Base-by-base conservation (phyloP, 1,140 invertebrate species). In the Diachasma alloeum region DNA sequence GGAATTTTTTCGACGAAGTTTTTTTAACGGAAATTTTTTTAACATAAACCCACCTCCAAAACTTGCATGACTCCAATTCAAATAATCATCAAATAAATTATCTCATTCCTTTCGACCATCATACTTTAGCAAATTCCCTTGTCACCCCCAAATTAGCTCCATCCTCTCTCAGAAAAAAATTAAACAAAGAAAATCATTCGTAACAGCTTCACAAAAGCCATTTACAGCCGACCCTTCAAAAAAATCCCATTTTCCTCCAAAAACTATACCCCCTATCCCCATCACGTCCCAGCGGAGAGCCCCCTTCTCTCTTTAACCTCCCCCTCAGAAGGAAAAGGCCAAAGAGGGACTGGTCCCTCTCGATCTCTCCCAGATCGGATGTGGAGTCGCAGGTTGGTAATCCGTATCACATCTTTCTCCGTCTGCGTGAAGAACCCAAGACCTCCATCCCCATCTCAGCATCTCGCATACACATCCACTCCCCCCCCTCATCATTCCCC, bases 381-480 rank as follows among this genome's bases (percentile, higher is more conserved):
- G 59, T 24, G 24, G 59, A 63, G 59, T 63, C 59, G 48, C 26
- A 22, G 42, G 71, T 69, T 78, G 73, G 73, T 80, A 80, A 80
- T 80, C 79, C 79, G 79, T 75, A 80, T 77, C 79, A 73, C 73
- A 75, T 78, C 79, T 75, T 77, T 80, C 79, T 78, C 73, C 70
- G 69, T 79, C 72, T 74, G 63, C 37, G 5, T n/a, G 31, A 59
- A 68, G 67, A 67, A 69, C 68, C 46, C 83, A 85, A 81, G 81
- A 81, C 63, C 59, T 67, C 59, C 72, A 22, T 17, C 53, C 13
- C 36, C 37, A 36, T 68, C 17, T 75, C 63, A 48, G 19, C 53
- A 53, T 42, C 85, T 75, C 84, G 11, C 36, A 37, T 68, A 68
- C 78, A 83, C 83, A 78, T 81, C 84, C 80, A 78, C 81, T 79